A percentile compares a stretch with the other conserved stretches of the same genome.
phyloP scores from a whole-genome alignment of 2,113 vertebrate species.

The Ictidomys tridecemlineatus region DNA sequence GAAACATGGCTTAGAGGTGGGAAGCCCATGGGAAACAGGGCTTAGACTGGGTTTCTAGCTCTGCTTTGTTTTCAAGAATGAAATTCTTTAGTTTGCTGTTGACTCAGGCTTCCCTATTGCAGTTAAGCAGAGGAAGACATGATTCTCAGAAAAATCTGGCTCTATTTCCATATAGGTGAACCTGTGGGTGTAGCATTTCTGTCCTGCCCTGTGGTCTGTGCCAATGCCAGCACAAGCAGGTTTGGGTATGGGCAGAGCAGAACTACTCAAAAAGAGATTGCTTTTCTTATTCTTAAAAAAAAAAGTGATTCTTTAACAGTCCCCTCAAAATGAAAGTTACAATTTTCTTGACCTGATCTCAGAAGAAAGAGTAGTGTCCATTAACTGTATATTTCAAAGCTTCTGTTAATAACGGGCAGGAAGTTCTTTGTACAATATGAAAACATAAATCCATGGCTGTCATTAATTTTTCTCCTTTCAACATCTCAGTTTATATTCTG shows the following conservation, averaged over 20 bases:
- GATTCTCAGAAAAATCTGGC: neutral
- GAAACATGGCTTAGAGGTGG: neutral
- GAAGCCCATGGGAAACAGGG: neutral
- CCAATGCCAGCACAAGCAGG: neutral
- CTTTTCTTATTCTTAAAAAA: neutral
- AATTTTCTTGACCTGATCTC: conserved; percentile 27
- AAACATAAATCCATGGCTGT: neutral
- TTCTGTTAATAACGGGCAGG: neutral
- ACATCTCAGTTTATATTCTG: neutral
- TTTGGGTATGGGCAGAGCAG: neutral
- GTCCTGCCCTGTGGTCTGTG: neutral
- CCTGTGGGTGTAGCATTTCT: neutral
- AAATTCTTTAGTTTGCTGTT: neutral
- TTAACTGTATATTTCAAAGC: neutral
- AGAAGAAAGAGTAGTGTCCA: neutral
- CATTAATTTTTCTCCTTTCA: neutral
- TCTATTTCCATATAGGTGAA: neutral
- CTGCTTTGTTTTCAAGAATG: neutral
- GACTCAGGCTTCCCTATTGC: neutral
- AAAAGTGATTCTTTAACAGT: neutral
- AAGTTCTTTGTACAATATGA: conserved; percentile 52
- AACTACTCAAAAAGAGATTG: neutral
- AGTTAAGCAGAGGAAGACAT: neutral
- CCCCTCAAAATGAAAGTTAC: neutral
- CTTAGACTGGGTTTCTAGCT: neutral